These are phyloP conservation scores for Cotesia typhae DNA, from an alignment of 1,140 invertebrate genomes.

Conservation along the genomic window DNA sequence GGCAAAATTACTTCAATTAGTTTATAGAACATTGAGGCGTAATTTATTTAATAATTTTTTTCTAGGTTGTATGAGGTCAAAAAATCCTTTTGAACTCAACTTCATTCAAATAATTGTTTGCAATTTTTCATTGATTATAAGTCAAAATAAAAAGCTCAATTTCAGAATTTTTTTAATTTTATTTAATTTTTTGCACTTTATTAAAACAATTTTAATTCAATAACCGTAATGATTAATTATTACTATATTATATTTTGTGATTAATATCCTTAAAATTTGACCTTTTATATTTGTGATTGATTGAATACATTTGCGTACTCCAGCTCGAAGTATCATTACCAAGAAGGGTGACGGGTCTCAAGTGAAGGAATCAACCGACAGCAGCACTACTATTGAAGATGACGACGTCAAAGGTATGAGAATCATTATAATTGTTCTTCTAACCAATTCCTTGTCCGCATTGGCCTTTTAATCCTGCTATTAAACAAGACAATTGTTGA, in stretches of 20 bases:
- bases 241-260: slow-evolving; percentile 1
- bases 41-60: too few relatives aligned
- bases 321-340: slow-evolving; percentile 86
- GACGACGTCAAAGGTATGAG: slow-evolving; percentile 88
- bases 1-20: too few relatives aligned
- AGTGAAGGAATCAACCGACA: slow-evolving; percentile 94
- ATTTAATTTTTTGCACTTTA: too few relatives aligned
- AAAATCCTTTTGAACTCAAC: too few relatives aligned
- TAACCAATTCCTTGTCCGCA: slow-evolving; percentile 26
- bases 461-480: slow-evolving; percentile 22
- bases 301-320: slow-evolving; percentile 48
- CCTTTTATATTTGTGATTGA: slow-evolving; percentile 34
- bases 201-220: too few relatives aligned
- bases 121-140: too few relatives aligned
- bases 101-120: too few relatives aligned
- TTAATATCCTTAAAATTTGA: neutral
- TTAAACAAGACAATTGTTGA: slow-evolving; percentile 6
- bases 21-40: too few relatives aligned
- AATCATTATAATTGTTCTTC: slow-evolving; percentile 36
- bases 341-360: slow-evolving; percentile 94
- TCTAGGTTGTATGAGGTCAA: too few relatives aligned
- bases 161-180: too few relatives aligned
- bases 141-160: too few relatives aligned
- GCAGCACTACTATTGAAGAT: slow-evolving; percentile 90
- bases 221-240: neutral